Base-by-base conservation (phyloP, 2,888 invertebrate species). In the Lithophane ornitopus region DNA sequence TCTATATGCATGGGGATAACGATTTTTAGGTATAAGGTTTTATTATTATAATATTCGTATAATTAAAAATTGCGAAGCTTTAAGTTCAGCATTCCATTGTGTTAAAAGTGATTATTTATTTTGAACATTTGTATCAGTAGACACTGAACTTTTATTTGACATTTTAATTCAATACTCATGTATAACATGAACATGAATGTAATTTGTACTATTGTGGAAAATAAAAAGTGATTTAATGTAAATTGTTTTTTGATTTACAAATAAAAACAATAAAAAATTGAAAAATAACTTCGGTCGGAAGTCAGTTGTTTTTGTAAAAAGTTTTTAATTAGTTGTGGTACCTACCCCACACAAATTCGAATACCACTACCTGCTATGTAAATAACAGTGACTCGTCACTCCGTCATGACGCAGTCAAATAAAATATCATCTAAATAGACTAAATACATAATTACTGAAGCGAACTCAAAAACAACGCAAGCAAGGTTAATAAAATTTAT, bases 151-250 rank as follows among this genome's bases (percentile, higher is more conserved):
- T 85, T 82, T 66, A 74, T 77, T 77, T 77, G 72, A 26, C 73
- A 74, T 84, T 82, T 58, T 28, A 67, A 83, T 89, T 81, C 68
- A 90, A 89, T 87, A 88, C 94, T 95, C 95, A 93, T 95, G 95
- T 95, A 80, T 88, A 82, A 87, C 87, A 87, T 87, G 88, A 90
- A 92, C 90, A 92, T 91, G 87, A 86, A 89, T 78, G 80, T 85
- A 73, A 85, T 91, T 89, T 92, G 90, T 89, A 90, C 90, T 91
- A 92, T 91, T 88, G 90, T 91, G 90, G 89, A 85, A 87, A 92
- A 92, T 90, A 91, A 91, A 91, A 87, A 73, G 59, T 74, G 73
- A 85, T 82, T 69, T 78, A 14, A 86, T 84, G 77, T 78, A 56
- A 67, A 62, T 56, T 19, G 49, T 63, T 49, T 78, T 77, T 74